Percentiles rank a stretch among this genome's conserved stretches.
Evolutionary conservation across 2,113 vertebrate genomes (phyloP).

Genomic region (Thymallus thymallus): DNA sequence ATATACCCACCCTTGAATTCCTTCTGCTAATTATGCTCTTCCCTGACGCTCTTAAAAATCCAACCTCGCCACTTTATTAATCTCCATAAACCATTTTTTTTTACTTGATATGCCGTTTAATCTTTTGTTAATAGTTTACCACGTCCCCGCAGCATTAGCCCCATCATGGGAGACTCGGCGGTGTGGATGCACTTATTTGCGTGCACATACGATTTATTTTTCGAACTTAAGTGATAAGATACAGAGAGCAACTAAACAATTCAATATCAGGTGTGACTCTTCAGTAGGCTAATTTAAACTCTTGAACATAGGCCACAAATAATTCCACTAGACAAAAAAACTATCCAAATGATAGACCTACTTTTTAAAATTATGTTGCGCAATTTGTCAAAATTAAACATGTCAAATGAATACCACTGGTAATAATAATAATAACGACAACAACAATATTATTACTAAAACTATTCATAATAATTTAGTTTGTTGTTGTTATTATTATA

Average conservation of each 20-base stretch:
- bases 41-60: conserved; percentile 55
- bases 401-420: too few relatives aligned
- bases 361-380: too few relatives aligned
- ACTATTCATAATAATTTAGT: too few relatives aligned
- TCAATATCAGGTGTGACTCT: too few relatives aligned
- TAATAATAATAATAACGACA: conserved; percentile 19
- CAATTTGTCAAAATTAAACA: too few relatives aligned
- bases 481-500: too few relatives aligned
- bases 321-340: too few relatives aligned
- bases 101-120: conserved; percentile 29
- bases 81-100: conserved; percentile 34
- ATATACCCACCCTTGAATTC: conserved; percentile 52
- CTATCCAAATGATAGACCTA: too few relatives aligned
- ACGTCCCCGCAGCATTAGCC: background rate
- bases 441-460: background rate
- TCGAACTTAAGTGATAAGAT: too few relatives aligned
- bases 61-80: conserved; percentile 45
- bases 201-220: background rate
- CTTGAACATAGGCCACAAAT: too few relatives aligned
- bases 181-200: background rate
- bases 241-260: too few relatives aligned
- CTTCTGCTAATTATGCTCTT: conserved; percentile 62
- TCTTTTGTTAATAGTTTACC: conserved; percentile 20
- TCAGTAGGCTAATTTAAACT: too few relatives aligned
- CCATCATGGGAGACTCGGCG: background rate